Evolutionary conservation across 2,888 invertebrate species (phyloP), one percentile per base, ranked within the genome.

Genomic region (Ormia ochracea): DNA sequence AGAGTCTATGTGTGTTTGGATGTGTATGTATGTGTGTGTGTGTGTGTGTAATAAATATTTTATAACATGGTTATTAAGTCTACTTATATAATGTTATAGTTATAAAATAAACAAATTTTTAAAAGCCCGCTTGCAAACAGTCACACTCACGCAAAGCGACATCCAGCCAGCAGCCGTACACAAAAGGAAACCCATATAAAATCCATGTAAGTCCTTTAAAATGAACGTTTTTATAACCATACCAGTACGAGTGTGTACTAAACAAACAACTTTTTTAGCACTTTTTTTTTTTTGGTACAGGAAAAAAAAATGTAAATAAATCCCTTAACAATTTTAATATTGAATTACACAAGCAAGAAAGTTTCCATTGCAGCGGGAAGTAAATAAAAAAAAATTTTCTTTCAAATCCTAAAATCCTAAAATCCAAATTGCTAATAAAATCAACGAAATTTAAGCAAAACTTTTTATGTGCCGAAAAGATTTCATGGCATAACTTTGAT

Each of bases 81-180:
- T 87, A 87, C 86, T 86, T 86, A 86, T 86, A 84, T 84, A 84
- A 87, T 86, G 87, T 87, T 86, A 86, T 85, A 59, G 87, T 85
- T 87, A 86, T 87, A 85, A 87, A 86, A 86, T 86, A 84, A 85
- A 86, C 77, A 77, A 87, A 84, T 85, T 85, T 77, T 56, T 81
- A 84, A 83, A 86, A 85, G 83, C 74, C 81, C 28, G 12, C 50
- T 17, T 80, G 65, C 77, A 58, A 58, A 73, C 38, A 41, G n/a
- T n/a, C n/a, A n/a, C n/a, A n/a, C n/a, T n/a, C 14, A 43, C 17
- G 19, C 43, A 43, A 3, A 9, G 9, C 3, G 9, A 43, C 9
- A 19, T 7, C 0, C 19, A 9, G 43, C 19, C 17, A 19, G 19
- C 3, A 43, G 19, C 19, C 38, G 2, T 2, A 43, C 2, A 5